Evolutionary conservation across 2,888 invertebrate genomes (phyloP).

Genomic region (Ischnura elegans): DNA sequence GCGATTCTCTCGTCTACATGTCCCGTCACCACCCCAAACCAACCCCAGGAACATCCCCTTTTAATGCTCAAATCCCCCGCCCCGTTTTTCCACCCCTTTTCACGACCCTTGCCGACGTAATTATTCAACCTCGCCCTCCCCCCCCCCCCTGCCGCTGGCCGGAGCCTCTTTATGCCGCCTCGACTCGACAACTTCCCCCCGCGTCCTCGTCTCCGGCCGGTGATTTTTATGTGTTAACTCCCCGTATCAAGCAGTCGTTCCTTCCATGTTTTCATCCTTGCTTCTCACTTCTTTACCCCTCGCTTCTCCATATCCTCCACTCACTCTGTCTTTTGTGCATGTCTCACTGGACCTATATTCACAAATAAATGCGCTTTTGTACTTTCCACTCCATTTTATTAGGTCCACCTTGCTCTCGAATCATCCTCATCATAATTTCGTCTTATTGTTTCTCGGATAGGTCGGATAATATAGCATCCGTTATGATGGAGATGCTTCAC

Average conservation of each 20-base stretch:
- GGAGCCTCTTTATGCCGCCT: background rate
- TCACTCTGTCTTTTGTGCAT: no score
- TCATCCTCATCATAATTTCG: no score
- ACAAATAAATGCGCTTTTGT: no score
- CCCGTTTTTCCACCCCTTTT: constrained; percentile 24
- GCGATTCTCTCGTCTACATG: background rate
- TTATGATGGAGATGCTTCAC: no score
- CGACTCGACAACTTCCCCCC: background rate
- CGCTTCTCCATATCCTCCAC: background rate
- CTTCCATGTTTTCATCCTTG: background rate
- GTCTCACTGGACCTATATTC: no score
- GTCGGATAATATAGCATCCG: no score
- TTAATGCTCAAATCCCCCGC: background rate
- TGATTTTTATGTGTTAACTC: constrained; percentile 26
- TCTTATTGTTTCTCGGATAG: no score
- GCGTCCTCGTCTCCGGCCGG: background rate
- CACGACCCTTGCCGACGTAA: constrained; percentile 45
- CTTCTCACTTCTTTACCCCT: no score
- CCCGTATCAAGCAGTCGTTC: constrained; percentile 21
- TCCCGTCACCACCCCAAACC: background rate
- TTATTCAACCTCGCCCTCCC: background rate
- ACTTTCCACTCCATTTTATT: no score
- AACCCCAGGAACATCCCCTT: background rate
- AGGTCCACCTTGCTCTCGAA: no score
- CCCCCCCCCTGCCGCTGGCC: background rate